Evolutionary conservation across 2,888 invertebrate species (phyloP), one percentile per base, ranked within the genome.

Genomic region (Rhamphomyia laevipes): DNA sequence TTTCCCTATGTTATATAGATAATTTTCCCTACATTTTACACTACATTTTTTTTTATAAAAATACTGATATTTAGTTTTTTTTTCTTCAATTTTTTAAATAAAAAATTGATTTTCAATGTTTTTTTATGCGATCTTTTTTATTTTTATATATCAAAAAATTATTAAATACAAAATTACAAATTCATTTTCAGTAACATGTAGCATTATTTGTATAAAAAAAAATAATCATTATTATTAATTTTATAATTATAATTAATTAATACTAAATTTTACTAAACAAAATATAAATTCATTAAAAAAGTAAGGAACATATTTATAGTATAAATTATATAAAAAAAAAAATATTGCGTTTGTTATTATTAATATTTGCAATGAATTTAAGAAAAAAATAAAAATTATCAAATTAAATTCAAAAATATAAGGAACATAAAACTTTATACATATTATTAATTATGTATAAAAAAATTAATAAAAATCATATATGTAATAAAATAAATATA

Each of bases 241-340:
- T 33, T 33, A 33, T 6, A 33, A 33, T 33, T 33, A 33, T 33
- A 30, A 33, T 33, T 6, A 6, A 33, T 33, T 33, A 33, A 33
- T 33, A 33, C 33, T 6, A 13, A 33, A 33, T 33, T n/a, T n/a
- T n/a, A n/a, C n/a, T n/a, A 30, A 30, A 30, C 30, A 30, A 30
- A 30, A 30, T 9, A 30, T 30, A 30, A 30, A 30, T 30, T 30
- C 30, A 30, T 30, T 30, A 30, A 30, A 30, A 30, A 30, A 30
- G 11, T 30, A 30, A 30, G 6, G 6, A 33, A 33, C 33, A 33
- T 33, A 6, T 33, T 33, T 33, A 6, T 33, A 30, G 30, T 30
- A 30, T 30, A 9, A 30, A 30, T 30, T 30, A 30, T 30, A 30
- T 30, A 30, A 30, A 30, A 30, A 9, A 69, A 30, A 9, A 30